Base-by-base conservation (phyloP, 1,140 invertebrate genomes). In the Hylyphantes graminicola region DNA sequence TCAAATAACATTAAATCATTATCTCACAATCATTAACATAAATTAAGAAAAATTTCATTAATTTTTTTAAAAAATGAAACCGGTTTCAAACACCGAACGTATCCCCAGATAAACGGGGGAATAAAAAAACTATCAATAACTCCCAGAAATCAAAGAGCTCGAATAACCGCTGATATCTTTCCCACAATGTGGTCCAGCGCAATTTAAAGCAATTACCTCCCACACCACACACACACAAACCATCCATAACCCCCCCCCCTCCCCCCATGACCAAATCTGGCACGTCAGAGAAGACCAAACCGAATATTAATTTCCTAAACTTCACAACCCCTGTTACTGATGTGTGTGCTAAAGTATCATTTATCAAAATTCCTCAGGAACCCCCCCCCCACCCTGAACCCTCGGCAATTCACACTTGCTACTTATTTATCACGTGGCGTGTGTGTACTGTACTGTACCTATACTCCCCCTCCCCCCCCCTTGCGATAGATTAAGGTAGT, bases 271-370 rank as follows among this genome's bases (percentile, higher is more conserved):
- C 74, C 67, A 19, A 78, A 68, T 68, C 54, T 48, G 55, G 77
- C 77, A 80, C 77, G 79, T 73, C 67, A 81, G 55, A 70, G 35
- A 35, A 57, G 75, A n/a, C 67, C 17, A 21, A 81, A 63, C 67
- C 67, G 68, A 81, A 73, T 73, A 73, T 81, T 73, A 81, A 73
- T 81, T 81, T 81, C 48, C 78, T 10, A 10, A 7, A 12, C 17
- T 54, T 11, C 35, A 19, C 15, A 8, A 6, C 21, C 13, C 17
- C 64, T 79, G 77, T 19, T 54, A 68, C 53, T 70, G 65, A 79
- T 79, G 79, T 81, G 79, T 81, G 79, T 81, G 79, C 79, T 68
- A 81, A 81, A 81, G 63, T 63, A 73, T 57, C 79, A 81, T 81
- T 81, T 81, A 64, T 81, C 79, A 72, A 81, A 81, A 81, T 73